phyloP scores from a whole-genome alignment of 2,888 invertebrate species.

The Perithous albicinctus region DNA sequence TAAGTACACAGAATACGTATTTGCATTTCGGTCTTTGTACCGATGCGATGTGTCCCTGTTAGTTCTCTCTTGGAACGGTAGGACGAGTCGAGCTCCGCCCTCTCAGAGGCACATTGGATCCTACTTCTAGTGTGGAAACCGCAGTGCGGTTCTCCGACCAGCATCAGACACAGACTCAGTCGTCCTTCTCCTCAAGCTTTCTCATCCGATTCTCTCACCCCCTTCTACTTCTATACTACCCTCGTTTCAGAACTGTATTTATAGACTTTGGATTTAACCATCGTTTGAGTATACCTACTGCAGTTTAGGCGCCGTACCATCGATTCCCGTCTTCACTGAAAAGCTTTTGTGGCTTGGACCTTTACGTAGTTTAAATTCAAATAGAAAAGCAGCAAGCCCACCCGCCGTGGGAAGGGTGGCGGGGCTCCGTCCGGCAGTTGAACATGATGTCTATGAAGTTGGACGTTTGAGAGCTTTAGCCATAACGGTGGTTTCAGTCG shows the following conservation, averaged over 20 bases:
- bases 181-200: constrained; percentile 33
- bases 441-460: not conserved
- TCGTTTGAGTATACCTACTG: constrained; percentile 69
- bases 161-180: constrained; percentile 61
- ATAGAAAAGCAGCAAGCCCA: not conserved
- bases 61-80: constrained; percentile 41
- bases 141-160: constrained; percentile 76
- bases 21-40: constrained; percentile 84
- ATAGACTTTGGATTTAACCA: constrained; percentile 75
- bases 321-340: constrained; percentile 18
- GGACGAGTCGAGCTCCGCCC: constrained; percentile 59
- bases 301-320: constrained; percentile 66
- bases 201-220: constrained; percentile 39
- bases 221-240: constrained; percentile 38
- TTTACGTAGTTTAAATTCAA: constrained; percentile 13
- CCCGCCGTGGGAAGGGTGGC: no score
- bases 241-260: constrained; percentile 73
- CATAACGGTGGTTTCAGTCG: not conserved
- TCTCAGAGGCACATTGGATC: constrained; percentile 69
- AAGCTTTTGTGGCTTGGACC: not conserved
- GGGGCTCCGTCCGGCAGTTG: not conserved
- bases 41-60: constrained; percentile 75
- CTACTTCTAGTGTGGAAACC: constrained; percentile 79
- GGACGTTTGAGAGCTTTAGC: not conserved
- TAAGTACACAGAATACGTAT: constrained; percentile 84